phyloP scores from a whole-genome alignment of 92 coral and sea anemone species.

The Siderastrea radians region DNA sequence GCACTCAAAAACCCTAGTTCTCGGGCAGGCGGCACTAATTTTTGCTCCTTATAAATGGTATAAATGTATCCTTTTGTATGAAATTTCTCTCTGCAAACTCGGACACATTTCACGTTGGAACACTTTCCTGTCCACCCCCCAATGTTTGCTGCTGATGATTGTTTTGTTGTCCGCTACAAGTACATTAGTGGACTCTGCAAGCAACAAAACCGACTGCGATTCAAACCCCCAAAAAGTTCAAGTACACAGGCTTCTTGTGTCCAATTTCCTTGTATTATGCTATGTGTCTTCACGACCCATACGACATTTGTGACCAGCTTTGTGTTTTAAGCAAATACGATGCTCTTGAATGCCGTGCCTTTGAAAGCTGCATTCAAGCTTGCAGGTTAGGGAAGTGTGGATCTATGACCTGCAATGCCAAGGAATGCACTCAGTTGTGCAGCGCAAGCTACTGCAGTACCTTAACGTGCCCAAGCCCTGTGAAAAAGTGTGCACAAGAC shows the following conservation, averaged over 20 bases:
- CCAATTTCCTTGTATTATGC: conserved; percentile 1
- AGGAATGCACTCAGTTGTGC: background rate
- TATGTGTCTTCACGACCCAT: background rate
- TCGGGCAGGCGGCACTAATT: no score
- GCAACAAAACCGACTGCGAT: background rate
- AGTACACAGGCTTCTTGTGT: background rate
- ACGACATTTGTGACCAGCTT: background rate
- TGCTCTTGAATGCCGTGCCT: background rate
- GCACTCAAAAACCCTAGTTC: no score
- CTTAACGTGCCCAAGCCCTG: background rate
- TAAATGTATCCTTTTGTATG: no score
- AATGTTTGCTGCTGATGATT: background rate
- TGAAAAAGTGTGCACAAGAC: background rate
- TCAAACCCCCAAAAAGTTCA: no score
- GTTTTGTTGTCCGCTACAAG: background rate
- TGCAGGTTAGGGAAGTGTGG: background rate
- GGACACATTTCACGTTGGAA: no score
- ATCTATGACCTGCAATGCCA: background rate
- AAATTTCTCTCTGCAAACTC: no score
- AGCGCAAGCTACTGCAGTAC: background rate
- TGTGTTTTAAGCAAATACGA: background rate
- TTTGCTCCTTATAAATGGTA: no score
- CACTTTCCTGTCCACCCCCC: no score
- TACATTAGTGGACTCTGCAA: background rate
- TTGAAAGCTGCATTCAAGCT: background rate